Evolutionary conservation across 2,113 vertebrate genomes (phyloP), one percentile per base, ranked within the genome.

Genomic region (Cygnus buccinator): DNA sequence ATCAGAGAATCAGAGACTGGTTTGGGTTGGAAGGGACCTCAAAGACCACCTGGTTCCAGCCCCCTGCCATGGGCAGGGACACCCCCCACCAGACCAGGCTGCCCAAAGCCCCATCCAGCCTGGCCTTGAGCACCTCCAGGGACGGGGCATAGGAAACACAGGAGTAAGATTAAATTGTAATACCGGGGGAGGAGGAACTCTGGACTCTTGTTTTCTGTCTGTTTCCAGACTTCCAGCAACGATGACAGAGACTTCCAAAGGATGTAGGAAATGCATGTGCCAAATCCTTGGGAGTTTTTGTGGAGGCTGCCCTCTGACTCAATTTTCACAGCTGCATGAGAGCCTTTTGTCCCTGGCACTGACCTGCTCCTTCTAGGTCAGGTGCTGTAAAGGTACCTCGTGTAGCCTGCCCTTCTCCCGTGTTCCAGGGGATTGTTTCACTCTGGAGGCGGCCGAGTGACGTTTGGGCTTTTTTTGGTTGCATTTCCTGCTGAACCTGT

Each of bases 261-360:
- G 48, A 66, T 79, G 39, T 76, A 85, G 82, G 74, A 89, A 84
- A 82, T 73, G 39, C 12, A 5, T 41, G 39, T 87, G 58, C 57
- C 58, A 94, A 68, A 89, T 93, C 23, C 66, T 84, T 95, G 58
- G 54, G 65, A 78, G 39, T 58, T 87, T 90, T 89, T 82, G 4
- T 75, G 70, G 84, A 87, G 70, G 26, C 35, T 89, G 61, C 20
- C 65, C 11, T 72, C 52, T 87, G 80, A 68, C 65, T 96, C 84
- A 68, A 46, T 61, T 94, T 91, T 71, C 93, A 79, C 68, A 94
- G 80, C 66, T 72, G 31, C 0, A 0, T 72, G 89, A 91, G 66
- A 84, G 33, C 48, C 43, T 94, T 89, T 91, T 85, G 84, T 79
- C 54, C 16, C 33, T 77, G 46, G 43, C 26, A 43, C 76, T 82